phyloP scores from a whole-genome alignment of 2,888 invertebrate genomes.

The Tetanocera ferruginea region DNA sequence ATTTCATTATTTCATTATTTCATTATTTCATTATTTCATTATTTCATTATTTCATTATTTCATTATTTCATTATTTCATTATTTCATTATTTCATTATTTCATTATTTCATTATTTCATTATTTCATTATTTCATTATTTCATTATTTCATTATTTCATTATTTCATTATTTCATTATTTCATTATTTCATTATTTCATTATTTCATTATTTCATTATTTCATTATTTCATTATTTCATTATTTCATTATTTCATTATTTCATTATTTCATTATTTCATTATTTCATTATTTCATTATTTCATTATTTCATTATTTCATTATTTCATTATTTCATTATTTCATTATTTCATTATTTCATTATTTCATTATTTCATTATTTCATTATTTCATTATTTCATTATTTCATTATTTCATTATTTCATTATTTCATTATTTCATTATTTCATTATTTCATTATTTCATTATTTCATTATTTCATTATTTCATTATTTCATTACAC shows the following conservation, averaged over 20 bases:
- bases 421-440: too few relatives aligned
- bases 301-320: background rate
- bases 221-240: background rate
- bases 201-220: background rate
- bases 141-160: background rate
- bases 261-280: background rate
- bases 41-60: constrained; percentile 23
- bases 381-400: too few relatives aligned
- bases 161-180: background rate
- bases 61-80: constrained; percentile 24
- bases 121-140: background rate
- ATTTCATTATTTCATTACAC: too few relatives aligned
- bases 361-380: too few relatives aligned
- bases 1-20: constrained; percentile 29
- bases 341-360: too few relatives aligned
- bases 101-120: constrained; percentile 23
- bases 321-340: too few relatives aligned
- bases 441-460: too few relatives aligned
- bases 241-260: background rate
- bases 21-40: constrained; percentile 28
- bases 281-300: background rate
- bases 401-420: too few relatives aligned
- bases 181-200: background rate
- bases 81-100: constrained; percentile 20
- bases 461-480: too few relatives aligned